A percentile compares a stretch with the other conserved stretches of the same genome.
These are phyloP conservation scores for Erebia palarica DNA, from an alignment of 2,888 invertebrate genomes.

Conservation along the genomic window DNA sequence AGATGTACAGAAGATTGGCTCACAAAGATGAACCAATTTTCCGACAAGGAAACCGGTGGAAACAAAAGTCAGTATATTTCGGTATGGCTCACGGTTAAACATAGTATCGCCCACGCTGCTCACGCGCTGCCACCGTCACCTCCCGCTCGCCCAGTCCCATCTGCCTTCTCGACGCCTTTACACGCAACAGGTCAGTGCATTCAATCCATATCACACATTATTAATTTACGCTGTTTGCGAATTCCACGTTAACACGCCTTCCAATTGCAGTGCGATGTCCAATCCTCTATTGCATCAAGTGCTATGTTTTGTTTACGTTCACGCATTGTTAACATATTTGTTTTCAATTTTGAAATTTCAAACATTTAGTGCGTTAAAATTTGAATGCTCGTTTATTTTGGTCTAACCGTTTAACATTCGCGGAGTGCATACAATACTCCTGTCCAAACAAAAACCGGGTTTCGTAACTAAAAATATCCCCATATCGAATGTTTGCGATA, in stretches of 20 bases:
- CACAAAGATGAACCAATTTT: slow-evolving; percentile 45
- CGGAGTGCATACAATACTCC: slow-evolving; percentile 74
- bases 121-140: slow-evolving; percentile 54
- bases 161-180: slow-evolving; percentile 68
- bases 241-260: slow-evolving; percentile 43
- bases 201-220: slow-evolving; percentile 39
- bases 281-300: slow-evolving; percentile 38
- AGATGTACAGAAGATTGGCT: neutral
- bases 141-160: slow-evolving; percentile 66
- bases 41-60: slow-evolving; percentile 68
- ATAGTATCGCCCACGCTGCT: slow-evolving; percentile 75
- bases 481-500: slow-evolving; percentile 80
- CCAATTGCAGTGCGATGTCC: slow-evolving; percentile 59
- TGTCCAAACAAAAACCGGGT: slow-evolving; percentile 76
- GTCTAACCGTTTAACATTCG: slow-evolving; percentile 61
- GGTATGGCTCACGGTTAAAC: slow-evolving; percentile 79
- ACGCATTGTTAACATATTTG: slow-evolving; percentile 29
- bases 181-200: slow-evolving; percentile 75
- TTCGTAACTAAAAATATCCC: slow-evolving; percentile 77
- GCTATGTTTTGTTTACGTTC: slow-evolving; percentile 39
- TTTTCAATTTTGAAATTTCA: slow-evolving; percentile 45
- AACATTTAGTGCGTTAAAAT: slow-evolving; percentile 49
- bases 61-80: slow-evolving; percentile 80
- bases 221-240: slow-evolving; percentile 52
- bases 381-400: slow-evolving; percentile 61